Evolutionary conservation across 2,113 vertebrate genomes (phyloP).

Genomic region (Arvicanthis niloticus): DNA sequence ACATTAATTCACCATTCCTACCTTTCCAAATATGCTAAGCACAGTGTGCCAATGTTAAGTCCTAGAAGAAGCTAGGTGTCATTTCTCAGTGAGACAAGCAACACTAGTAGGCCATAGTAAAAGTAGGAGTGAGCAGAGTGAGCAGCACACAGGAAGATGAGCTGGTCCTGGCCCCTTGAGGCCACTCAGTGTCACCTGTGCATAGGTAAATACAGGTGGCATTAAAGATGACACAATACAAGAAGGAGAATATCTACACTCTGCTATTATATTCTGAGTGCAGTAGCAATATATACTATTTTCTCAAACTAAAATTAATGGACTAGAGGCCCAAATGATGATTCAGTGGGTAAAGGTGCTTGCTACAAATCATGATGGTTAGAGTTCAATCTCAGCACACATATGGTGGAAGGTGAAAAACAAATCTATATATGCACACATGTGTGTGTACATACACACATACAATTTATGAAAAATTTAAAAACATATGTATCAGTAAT

Average conservation of each 20-base stretch:
- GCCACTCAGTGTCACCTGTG: background rate
- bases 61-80: background rate
- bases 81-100: background rate
- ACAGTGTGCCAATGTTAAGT: rapidly evolving
- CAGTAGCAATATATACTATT: background rate
- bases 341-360: background rate
- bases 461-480: too few relatives aligned
- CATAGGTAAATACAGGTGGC: background rate
- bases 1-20: background rate
- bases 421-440: background rate
- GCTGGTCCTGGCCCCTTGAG: background rate
- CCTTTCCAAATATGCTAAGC: background rate
- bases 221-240: background rate
- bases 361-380: too few relatives aligned
- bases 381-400: background rate
- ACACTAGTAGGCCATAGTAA: too few relatives aligned
- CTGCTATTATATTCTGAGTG: background rate
- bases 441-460: too few relatives aligned
- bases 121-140: slow-evolving; percentile 1
- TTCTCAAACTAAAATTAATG: background rate
- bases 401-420: background rate
- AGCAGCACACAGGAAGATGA: background rate
- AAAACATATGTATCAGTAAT: background rate
- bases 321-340: background rate
- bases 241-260: background rate